Base-by-base conservation (phyloP, 64 coral and sea anemone species). In the Porites australiensis region DNA sequence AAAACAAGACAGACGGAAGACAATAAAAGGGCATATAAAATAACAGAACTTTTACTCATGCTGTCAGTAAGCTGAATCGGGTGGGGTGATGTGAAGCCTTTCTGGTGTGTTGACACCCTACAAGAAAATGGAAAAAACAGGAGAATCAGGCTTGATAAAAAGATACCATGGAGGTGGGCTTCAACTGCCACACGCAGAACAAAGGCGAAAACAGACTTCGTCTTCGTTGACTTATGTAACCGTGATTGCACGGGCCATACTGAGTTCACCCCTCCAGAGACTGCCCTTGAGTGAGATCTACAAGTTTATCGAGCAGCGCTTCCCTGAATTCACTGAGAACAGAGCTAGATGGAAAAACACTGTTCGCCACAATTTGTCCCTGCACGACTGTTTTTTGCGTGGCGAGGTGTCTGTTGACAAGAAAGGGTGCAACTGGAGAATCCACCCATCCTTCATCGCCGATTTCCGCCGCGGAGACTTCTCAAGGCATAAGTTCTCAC, bases 261-360 rank as follows among this genome's bases (percentile, higher is more conserved):
- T 93, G 20, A 72, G 75, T 8, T 93, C 92, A 13, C 74, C 92
- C 15, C 44, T 54, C 5, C 88, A 87, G 62, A 88, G 74, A 14
- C 47, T 79, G 8, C 88, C 92, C 1, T 77, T 93, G 18, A 44
- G 75, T 44, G 85, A 88, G 47, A 88, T 93, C 44, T 93, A 93
- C 75, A 79, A 44, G 14, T 87, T 81, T 19, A 93, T 93, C 46
- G 51, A 79, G 63, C 7, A 81, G 13, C 15, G 70, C 55, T 88
- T 59, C 49, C 66, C 75, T 4, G 83, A 82, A 21, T 88, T 93
- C 60, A 80, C 77, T 22, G 75, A 77, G 61, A 71, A 76, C 74
- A 81, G 92, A 10, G 76, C 67, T 3, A 74, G 92, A 4, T 93
- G 92, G 92, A 93, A 88, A 54, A 93, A 93, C 86, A 93, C 92